Conservation (phyloP, 2,888 invertebrate genomes). For the Chymomyza caudatula region DNA sequence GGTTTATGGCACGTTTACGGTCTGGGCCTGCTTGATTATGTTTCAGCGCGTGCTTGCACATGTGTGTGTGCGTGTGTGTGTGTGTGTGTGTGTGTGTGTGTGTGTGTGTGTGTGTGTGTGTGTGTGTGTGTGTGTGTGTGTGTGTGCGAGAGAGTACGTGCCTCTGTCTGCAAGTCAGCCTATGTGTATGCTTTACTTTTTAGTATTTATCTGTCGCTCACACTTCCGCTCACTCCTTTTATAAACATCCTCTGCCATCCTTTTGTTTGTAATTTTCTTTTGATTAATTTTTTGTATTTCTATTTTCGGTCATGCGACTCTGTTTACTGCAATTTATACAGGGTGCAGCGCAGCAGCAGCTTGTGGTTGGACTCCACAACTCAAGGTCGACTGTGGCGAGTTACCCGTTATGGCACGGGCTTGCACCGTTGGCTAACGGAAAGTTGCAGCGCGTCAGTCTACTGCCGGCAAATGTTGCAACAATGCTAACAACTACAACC, state of each 20-base stretch:
- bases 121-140: conserved; percentile 8
- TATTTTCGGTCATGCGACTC: conserved; percentile 42
- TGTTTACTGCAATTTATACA: conserved; percentile 15
- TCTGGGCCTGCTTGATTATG: conserved; percentile 24
- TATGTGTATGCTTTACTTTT: conserved; percentile 33
- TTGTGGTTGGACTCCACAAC: background rate
- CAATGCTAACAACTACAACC: conserved; percentile 39
- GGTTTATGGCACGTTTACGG: conserved; percentile 46
- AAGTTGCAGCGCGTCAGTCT: background rate
- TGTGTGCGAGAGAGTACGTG: conserved; percentile 14
- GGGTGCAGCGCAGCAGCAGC: conserved; percentile 27
- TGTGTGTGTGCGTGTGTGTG: conserved; percentile 9
- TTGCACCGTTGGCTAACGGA: background rate
- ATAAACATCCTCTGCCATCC: conserved; percentile 18
- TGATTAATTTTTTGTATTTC: conserved; percentile 52
- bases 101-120: conserved; percentile 19
- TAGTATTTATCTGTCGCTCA: conserved; percentile 12
- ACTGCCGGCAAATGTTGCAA: conserved; percentile 40
- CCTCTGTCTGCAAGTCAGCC: conserved; percentile 28
- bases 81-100: conserved; percentile 14
- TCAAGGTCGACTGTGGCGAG: conserved; percentile 31
- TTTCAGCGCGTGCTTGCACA: conserved; percentile 3
- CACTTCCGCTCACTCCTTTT: conserved; percentile 18
- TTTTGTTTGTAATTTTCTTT: conserved; percentile 59
- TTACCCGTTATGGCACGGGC: background rate